Conservation (phyloP, 2,113 vertebrate species). For the Myxocyprinus asiaticus region DNA sequence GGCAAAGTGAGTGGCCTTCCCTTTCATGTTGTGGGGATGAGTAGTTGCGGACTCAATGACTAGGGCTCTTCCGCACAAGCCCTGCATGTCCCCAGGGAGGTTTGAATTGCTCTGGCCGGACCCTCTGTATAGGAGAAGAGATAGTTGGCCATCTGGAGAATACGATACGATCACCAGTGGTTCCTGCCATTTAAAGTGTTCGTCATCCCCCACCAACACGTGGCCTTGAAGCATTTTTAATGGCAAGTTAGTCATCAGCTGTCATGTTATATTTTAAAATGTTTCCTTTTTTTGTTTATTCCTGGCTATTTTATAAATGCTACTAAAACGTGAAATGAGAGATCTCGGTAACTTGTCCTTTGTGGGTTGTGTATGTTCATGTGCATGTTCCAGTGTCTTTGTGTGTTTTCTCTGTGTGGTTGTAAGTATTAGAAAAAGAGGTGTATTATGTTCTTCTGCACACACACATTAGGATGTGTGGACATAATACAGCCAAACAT, state of each 20-base stretch:
- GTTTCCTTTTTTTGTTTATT: neutral
- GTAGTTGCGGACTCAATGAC: constrained; percentile 1
- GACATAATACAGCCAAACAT: constrained; percentile 8
- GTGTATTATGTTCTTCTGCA: constrained; percentile 34
- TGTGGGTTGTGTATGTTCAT: neutral
- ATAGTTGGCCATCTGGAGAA: constrained; percentile 57
- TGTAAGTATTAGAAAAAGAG: neutral
- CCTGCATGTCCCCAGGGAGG: constrained; percentile 37
- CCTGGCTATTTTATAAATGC: neutral
- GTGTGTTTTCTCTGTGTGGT: constrained; percentile 7
- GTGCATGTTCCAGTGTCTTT: too few species aligned
- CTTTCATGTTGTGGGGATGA: constrained; percentile 28
- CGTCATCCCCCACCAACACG: constrained; percentile 5
- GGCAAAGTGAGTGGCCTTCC: neutral
- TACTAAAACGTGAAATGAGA: neutral
- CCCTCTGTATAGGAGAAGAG: constrained; percentile 39
- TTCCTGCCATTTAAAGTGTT: constrained; percentile 45
- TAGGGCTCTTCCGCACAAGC: neutral
- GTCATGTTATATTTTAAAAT: constrained; percentile 12
- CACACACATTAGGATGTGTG: constrained; percentile 16
- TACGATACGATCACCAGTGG: constrained; percentile 45
- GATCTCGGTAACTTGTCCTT: neutral
- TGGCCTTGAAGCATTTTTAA: neutral
- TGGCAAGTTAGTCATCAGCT: constrained; percentile 10
- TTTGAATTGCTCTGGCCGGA: constrained; percentile 17